Evolutionary conservation across 2,797 vertebrate genomes (phyloP).

Genomic region (Oreonectes daqikongensis): DNA sequence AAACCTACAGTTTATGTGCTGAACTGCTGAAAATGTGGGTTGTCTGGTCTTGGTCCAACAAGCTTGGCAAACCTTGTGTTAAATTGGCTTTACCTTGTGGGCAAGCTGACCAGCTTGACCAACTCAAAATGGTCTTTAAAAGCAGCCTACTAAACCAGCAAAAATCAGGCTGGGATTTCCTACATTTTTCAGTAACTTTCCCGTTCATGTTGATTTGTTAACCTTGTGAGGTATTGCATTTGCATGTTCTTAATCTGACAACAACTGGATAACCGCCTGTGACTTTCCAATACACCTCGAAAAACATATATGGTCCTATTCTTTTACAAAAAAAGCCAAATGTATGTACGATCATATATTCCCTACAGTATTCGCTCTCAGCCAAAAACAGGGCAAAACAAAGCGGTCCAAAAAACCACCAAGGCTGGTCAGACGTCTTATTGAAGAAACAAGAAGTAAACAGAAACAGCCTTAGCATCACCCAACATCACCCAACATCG

Average conservation of each 20-base stretch:
- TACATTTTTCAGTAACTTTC: conserved; percentile 69
- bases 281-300: conserved; percentile 56
- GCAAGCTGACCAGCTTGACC: no score
- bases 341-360: neutral
- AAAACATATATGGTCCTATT: conserved; percentile 33
- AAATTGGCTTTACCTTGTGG: no score
- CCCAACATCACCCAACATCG: conserved; percentile 9
- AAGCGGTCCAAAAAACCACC: neutral
- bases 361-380: neutral
- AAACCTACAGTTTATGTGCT: no score
- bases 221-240: conserved; percentile 65
- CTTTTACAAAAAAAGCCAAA: no score
- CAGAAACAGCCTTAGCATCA: neutral
- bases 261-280: conserved; percentile 66
- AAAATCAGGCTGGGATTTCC: conserved; percentile 68
- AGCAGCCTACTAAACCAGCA: no score
- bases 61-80: no score
- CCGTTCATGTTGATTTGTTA: conserved; percentile 72
- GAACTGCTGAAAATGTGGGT: no score
- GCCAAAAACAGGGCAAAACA: neutral
- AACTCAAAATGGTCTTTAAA: no score
- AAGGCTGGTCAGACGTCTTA: neutral
- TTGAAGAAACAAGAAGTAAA: conserved; percentile 11
- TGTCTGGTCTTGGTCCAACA: no score
- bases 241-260: conserved; percentile 66